Base-by-base conservation (phyloP, 1,140 invertebrate genomes). In the Vanessa tameamea region DNA sequence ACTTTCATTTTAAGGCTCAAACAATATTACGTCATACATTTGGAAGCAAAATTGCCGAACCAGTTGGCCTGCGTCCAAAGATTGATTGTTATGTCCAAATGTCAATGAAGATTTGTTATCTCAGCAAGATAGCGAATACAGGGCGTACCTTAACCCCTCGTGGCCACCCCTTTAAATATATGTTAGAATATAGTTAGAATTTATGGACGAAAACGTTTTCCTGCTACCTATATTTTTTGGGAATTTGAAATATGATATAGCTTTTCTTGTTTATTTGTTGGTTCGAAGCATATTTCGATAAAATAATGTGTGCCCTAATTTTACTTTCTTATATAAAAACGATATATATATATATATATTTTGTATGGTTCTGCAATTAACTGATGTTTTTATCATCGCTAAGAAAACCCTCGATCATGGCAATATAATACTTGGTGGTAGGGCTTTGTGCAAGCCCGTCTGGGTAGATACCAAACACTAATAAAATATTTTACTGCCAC, bases 61-160 rank as follows among this genome's bases (percentile, higher is more conserved):
- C 72, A 76, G 66, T 81, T 83, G 86, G 84, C 79, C 68, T 48
- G 8, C 3, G 31, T 75, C 83, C 84, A 85, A 82, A 80, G 76
- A 82, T 81, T 78, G 74, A 81, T 86, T 79, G 78, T 74, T 69
- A 68, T 69, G 65, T 76, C 66, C 73, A 78, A 85, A 83, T 85
- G 84, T 86, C 84, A 85, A 83, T 85, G 67, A 23, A 75, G 67
- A 69, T 70, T 75, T 23, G 73, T 66, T 69, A 69, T 68, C 63
- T 59, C 73, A 65, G 68, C 68, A 15, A 5, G 16, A 68, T 64
- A 64, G 51, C 13, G 47, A 53, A 68, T 63, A 63, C 14, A 53
- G 48, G 51, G 63, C 16, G 55, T 47, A 59, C 47, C 48, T 7
- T 20, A 55, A 47, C 70, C 11, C 14, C 47, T 53, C 31, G 26